phyloP scores from a whole-genome alignment of 2,797 vertebrate genomes.

The Crypturellus tataupa region DNA sequence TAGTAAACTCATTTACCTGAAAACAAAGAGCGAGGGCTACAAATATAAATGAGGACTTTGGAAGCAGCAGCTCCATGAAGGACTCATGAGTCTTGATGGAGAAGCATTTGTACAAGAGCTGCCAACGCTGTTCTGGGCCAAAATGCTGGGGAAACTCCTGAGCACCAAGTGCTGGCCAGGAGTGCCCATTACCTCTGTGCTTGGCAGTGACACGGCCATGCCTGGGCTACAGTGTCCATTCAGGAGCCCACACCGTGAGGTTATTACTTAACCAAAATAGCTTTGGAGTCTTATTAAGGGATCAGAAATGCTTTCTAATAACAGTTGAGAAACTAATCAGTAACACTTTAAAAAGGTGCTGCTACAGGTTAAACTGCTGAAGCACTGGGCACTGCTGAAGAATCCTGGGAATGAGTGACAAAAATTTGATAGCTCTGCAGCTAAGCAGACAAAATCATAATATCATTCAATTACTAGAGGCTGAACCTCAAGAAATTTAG shows the following conservation, averaged over 20 bases:
- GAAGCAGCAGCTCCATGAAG: neutral
- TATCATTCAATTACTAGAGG: neutral
- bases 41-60: neutral
- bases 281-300: neutral
- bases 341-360: neutral
- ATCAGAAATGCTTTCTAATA: neutral
- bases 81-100: rapidly evolving
- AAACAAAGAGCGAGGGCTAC: neutral
- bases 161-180: neutral
- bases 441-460: neutral
- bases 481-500: neutral
- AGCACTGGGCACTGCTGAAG: neutral
- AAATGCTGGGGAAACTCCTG: neutral
- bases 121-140: neutral
- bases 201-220: rapidly evolving
- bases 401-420: neutral
- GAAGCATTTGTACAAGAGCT: neutral
- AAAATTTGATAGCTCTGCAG: neutral
- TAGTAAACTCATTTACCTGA: neutral
- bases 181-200: neutral
- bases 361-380: neutral
- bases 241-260: neutral
- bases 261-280: neutral
- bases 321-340: neutral
- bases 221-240: neutral